A percentile compares a stretch with the other conserved stretches of the same genome.
phyloP scores from a whole-genome alignment of 2,888 invertebrate genomes.

The Eupithecia exiguata region DNA sequence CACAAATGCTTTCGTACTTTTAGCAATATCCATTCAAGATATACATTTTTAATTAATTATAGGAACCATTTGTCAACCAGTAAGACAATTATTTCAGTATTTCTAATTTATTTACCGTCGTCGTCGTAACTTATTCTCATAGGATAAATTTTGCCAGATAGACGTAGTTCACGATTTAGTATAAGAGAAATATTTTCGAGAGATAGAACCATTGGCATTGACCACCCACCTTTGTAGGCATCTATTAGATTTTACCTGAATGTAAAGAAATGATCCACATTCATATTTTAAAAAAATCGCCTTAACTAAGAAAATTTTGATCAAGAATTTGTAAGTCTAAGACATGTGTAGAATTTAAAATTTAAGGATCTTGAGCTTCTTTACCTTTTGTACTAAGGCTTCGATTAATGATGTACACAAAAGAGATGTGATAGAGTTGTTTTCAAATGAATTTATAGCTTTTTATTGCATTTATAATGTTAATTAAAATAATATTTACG shows the following conservation, averaged over 20 bases:
- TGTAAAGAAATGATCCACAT: not conserved
- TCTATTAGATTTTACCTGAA: constrained; percentile 7
- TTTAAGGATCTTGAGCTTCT: not conserved
- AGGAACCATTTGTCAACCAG: constrained; percentile 14
- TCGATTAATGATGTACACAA: constrained; percentile 67
- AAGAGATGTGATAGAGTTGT: constrained; percentile 75
- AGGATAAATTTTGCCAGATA: constrained; percentile 34
- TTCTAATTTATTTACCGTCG: constrained; percentile 37
- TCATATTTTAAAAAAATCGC: not conserved
- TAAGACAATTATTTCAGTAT: constrained; percentile 39
- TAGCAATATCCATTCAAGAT: constrained; percentile 9
- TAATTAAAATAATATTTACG: constrained; percentile 65
- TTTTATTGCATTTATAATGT: constrained; percentile 75
- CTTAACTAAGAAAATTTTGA: not conserved
- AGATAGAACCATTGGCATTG: constrained; percentile 22
- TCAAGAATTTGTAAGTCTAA: not conserved
- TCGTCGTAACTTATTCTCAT: constrained; percentile 44
- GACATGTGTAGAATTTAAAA: not conserved
- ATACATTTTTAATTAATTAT: constrained; percentile 7
- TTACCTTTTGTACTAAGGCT: constrained; percentile 12
- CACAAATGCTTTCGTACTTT: not conserved
- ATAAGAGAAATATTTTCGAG: constrained; percentile 19
- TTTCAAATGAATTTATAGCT: constrained; percentile 65
- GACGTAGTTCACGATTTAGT: constrained; percentile 43
- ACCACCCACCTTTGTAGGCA: constrained; percentile 33